Percentiles rank a stretch among this genome's conserved stretches.
These are phyloP conservation scores for Druon quercuslanigerum DNA, from an alignment of 1,140 invertebrate species.

Conservation along the genomic window DNA sequence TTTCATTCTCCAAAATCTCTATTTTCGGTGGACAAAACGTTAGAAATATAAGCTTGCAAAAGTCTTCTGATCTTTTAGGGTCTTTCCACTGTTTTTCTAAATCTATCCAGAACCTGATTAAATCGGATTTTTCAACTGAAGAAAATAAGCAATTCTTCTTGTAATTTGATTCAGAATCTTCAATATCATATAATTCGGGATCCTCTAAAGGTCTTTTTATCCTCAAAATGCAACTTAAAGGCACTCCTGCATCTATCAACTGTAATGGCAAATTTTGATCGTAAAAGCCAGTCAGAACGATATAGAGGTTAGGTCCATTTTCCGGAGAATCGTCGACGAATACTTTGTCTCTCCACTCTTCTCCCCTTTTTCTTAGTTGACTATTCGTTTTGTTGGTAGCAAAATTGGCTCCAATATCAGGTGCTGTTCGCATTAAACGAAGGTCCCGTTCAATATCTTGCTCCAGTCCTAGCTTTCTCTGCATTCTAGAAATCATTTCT, in stretches of 20 bases:
- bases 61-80: slow-evolving; percentile 56
- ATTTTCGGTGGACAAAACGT: slow-evolving; percentile 69
- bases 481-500: slow-evolving; percentile 47
- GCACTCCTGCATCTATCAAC: slow-evolving; percentile 73
- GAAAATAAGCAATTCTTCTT: not conserved
- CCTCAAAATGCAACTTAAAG: slow-evolving; percentile 69
- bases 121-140: not conserved
- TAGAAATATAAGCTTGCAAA: slow-evolving; percentile 72
- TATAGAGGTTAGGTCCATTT: slow-evolving; percentile 76
- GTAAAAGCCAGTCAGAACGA: slow-evolving; percentile 76
- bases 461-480: slow-evolving; percentile 47
- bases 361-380: slow-evolving; percentile 71
- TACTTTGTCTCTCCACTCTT: slow-evolving; percentile 76
- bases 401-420: slow-evolving; percentile 38
- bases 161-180: slow-evolving; percentile 38
- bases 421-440: slow-evolving; percentile 42
- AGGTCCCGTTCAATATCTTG: slow-evolving; percentile 54
- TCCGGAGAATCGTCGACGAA: slow-evolving; percentile 75
- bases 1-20: slow-evolving; percentile 60
- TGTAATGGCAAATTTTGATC: slow-evolving; percentile 70
- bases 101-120: slow-evolving; percentile 53
- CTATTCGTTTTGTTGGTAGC: slow-evolving; percentile 66
- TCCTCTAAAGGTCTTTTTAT: slow-evolving; percentile 46
- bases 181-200: slow-evolving; percentile 6
- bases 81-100: slow-evolving; percentile 57